Percentiles rank a stretch among this genome's conserved stretches.
phyloP scores from a whole-genome alignment of 1,140 invertebrate genomes.

The Hirudo medicinalis region DNA sequence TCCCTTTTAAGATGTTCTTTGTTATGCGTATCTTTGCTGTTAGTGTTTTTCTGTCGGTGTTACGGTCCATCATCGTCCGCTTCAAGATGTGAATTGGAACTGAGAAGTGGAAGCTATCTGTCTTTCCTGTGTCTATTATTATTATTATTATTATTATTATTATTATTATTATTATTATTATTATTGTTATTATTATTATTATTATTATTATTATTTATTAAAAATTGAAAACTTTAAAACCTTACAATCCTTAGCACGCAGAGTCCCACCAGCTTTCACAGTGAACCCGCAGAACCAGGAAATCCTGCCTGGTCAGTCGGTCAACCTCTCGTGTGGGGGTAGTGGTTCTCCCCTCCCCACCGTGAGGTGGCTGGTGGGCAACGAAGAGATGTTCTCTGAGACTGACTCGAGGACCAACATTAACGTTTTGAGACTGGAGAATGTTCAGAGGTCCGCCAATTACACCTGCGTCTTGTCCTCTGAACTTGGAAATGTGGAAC shows the following conservation, averaged over 20 bases:
- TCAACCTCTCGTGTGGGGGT: conserved; percentile 90
- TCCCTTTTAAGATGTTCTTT: too few species aligned
- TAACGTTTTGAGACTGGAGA: conserved; percentile 69
- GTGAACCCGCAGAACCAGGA: conserved; percentile 71
- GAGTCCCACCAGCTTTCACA: conserved; percentile 85
- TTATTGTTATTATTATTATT: neutral
- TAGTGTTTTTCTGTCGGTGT: too few species aligned
- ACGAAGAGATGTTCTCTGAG: conserved; percentile 62
- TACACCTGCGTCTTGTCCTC: conserved; percentile 93
- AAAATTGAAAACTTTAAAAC: neutral
- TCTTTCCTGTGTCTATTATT: too few species aligned
- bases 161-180: neutral
- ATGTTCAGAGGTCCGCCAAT: conserved; percentile 81
- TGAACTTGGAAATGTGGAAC: conserved; percentile 80
- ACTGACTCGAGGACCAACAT: conserved; percentile 42
- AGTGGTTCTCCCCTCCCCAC: conserved; percentile 92
- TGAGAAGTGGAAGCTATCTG: neutral
- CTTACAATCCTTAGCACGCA: conserved; percentile 52
- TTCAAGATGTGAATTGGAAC: neutral
- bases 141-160: too few species aligned
- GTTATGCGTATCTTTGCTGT: too few species aligned
- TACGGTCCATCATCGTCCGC: neutral
- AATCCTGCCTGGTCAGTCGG: conserved; percentile 71
- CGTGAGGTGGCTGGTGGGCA: conserved; percentile 84
- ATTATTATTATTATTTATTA: neutral